Base-by-base conservation (phyloP, 2,113 vertebrate species). In the Ariopsis seemanni region DNA sequence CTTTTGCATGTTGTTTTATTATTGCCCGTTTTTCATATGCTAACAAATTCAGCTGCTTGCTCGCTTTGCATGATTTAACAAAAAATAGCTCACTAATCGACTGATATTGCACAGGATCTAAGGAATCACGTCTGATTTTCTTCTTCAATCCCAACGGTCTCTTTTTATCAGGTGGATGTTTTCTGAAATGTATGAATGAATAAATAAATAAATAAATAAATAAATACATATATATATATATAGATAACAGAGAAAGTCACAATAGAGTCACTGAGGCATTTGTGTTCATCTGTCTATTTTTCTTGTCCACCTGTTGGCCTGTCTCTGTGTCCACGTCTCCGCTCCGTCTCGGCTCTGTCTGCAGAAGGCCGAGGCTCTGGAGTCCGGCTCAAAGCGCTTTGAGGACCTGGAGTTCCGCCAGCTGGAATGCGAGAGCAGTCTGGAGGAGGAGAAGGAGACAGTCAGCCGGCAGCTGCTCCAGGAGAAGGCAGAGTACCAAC, bases 331-430 rank as follows among this genome's bases (percentile, higher is more conserved):
- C 55, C 83, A 57, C 67, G 48, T 85, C 62, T 85, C 22, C 53
- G 9, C 53, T 58, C 8, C 14, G 42, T 82, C 67, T 82, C 48
- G 50, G 17, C 53, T 89, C 85, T 88, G 86, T 88, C 63, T 89
- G 58, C 95, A 99, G 98, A 97, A 97, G 92, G 95, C 96, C 0
- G 98, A 99, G 87, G 95, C 92, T 20, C 94, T 99, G 92, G 98
- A 99, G 91, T 92, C 90, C 0, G 96, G 97, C 92, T 94, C 95
- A 87, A 99, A 97, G 91, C 96, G 96, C 80, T 99, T 99, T 87
- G 98, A 99, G 88, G 98, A 99, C 94, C 92, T 99, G 94, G 98
- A 99, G 93, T 99, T 99, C 93, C 98, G 98, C 92, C 98, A 99
- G 94, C 96, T 99, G 93, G 98, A 99, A 92, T 94, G 94, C 50